Evolutionary conservation across 2,888 invertebrate species (phyloP).

Genomic region (Spicauda simplicius): DNA sequence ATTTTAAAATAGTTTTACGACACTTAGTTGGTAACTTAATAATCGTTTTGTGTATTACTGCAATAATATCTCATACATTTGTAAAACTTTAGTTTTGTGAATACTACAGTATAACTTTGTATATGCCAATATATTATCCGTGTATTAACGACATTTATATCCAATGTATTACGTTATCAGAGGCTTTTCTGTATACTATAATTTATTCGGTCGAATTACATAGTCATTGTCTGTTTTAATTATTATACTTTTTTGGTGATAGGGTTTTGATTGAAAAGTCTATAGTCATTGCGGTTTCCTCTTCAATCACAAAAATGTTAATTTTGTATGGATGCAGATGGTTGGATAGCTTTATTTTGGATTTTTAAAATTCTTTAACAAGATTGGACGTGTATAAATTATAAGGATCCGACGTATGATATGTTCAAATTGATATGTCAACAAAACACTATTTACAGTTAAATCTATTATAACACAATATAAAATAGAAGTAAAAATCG

Average conservation of each 20-base stretch:
- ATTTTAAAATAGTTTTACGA: constrained; percentile 23
- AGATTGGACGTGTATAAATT: no score
- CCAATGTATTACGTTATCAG: background rate
- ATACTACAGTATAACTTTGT: background rate
- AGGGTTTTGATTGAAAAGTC: no score
- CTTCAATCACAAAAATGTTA: background rate
- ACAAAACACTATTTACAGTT: no score
- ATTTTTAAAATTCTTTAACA: no score
- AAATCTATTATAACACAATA: no score
- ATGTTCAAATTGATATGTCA: no score
- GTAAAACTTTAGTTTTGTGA: constrained; percentile 4
- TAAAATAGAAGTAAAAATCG: no score
- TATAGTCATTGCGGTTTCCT: no score
- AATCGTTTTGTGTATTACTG: constrained; percentile 19
- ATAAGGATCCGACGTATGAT: no score
- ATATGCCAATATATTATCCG: background rate
- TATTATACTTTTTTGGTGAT: no score
- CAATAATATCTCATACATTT: constrained; percentile 9
- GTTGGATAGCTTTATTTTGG: no score
- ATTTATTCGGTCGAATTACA: background rate
- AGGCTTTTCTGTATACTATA: constrained; percentile 1
- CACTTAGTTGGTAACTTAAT: constrained; percentile 23
- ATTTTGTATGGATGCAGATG: no score
- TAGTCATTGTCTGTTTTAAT: background rate
- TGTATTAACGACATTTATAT: background rate